Base-by-base conservation (phyloP, 2,888 invertebrate genomes). In the Adineta ricciae region DNA sequence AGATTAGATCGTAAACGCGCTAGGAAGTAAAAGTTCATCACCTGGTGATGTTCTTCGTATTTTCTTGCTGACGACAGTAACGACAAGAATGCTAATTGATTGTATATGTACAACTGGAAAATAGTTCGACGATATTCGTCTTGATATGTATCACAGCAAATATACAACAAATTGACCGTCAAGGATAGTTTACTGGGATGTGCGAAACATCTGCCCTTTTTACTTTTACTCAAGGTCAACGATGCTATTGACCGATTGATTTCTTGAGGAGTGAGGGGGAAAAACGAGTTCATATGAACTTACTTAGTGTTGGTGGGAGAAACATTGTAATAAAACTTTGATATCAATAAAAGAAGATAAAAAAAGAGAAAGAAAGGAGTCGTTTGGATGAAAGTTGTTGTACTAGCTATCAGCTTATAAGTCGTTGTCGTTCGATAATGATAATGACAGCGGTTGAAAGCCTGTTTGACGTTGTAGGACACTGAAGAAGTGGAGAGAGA, bases 351-450 rank as follows among this genome's bases (percentile, higher is more conserved):
- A 8, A n/a, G 14, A n/a, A 56, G 27, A 56, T 56, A 56, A n/a
- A 56, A 56, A n/a, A n/a, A n/a, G n/a, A n/a, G n/a, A n/a, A 27
- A 52, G 46, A 46, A 46, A 46, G 46, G 24, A 64, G 16, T 64
- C 32, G 64, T 64, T 64, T 14, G 27, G 32, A 32, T 32, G 5
- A 64, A 64, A 64, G 27, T 64, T 32, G 64, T 64, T 64, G 64
- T 64, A 27, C 32, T 64, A 64, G 64, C 32, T 64, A 64, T 32
- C 32, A 36, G 19, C 19, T 19, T 64, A 64, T n/a, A 27, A 64
- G 27, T 64, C 64, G 64, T 64, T 64, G 64, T 64, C 64, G 64
- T 64, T n/a, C 64, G 64, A 64, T 64, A 64, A 64, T 64, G 64
- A 64, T 64, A 64, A 64, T 64, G 64, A 64, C 64, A 64, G 32